Percentiles rank a stretch among this genome's conserved stretches.
These are phyloP conservation scores for Apostichopus californicus DNA, from an alignment of 35 echinoderm and acorn worm species.

Conservation along the genomic window DNA sequence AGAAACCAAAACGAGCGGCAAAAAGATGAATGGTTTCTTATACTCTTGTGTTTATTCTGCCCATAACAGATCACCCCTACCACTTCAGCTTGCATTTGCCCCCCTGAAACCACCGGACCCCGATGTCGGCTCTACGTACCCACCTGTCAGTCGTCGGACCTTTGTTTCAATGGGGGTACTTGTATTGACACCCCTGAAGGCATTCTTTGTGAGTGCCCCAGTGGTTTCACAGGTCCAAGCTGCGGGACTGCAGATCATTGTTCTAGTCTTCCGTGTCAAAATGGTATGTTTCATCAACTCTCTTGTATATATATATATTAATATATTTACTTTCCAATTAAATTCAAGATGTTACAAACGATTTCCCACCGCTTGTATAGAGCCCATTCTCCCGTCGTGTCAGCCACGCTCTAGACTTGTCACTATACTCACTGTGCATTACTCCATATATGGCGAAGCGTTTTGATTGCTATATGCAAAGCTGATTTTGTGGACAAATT, in stretches of 20 bases:
- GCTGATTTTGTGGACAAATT: no score
- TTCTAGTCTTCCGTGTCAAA: conserved; percentile 64
- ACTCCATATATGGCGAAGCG: no score
- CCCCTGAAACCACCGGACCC: conserved; percentile 61
- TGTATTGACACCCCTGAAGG: conserved; percentile 56
- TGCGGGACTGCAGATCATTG: conserved; percentile 80
- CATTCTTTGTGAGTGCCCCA: conserved; percentile 64
- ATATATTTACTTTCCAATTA: no score
- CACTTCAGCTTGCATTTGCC: conserved; percentile 66
- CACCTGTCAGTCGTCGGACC: not conserved
- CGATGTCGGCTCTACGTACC: conserved; percentile 53
- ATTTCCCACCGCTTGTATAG: no score
- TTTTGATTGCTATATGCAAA: no score
- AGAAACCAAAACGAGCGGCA: no score
- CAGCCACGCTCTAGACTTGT: no score
- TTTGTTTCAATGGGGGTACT: conserved; percentile 75
- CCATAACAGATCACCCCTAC: not conserved
- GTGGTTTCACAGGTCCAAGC: conserved; percentile 61
- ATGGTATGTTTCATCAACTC: conserved; percentile 63
- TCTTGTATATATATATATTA: not conserved
- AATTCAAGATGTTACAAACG: no score
- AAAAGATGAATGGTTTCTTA: not conserved
- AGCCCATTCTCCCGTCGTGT: no score
- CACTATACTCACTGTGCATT: no score
- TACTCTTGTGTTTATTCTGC: not conserved